Percentiles rank a stretch among this genome's conserved stretches.
phyloP scores from a whole-genome alignment of 2,797 vertebrate species.

The Falco peregrinus region DNA sequence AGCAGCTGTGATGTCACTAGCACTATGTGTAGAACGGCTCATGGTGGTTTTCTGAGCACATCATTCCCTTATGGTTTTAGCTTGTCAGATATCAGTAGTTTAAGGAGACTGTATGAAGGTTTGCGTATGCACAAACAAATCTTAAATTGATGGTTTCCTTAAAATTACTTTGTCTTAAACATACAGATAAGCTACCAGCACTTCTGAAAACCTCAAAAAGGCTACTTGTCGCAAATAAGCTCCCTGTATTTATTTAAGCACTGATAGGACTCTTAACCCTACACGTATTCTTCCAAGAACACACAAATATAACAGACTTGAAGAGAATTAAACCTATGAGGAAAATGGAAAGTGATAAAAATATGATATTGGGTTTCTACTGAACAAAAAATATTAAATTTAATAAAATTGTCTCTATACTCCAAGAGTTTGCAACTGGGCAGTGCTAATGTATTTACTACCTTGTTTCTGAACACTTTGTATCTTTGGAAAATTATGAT shows the following conservation, averaged over 20 bases:
- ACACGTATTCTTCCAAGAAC: constrained; percentile 9
- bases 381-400: not conserved
- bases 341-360: not conserved
- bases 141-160: constrained; percentile 17
- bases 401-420: not conserved
- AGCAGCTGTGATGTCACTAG: constrained; percentile 19
- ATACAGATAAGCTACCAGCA: constrained; percentile 25
- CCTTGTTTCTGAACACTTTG: constrained; percentile 22
- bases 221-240: not conserved
- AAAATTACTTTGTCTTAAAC: constrained; percentile 45
- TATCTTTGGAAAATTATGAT: not conserved
- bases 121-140: constrained; percentile 49
- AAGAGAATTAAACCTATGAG: not conserved
- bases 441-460: constrained; percentile 13
- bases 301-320: constrained; percentile 29
- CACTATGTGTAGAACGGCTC: not conserved
- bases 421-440: not conserved
- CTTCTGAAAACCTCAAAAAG: constrained; percentile 29
- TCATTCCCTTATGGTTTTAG: constrained; percentile 23
- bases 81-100: not conserved
- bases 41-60: not conserved
- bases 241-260: constrained; percentile 12
- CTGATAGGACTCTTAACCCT: not conserved
- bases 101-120: not conserved
- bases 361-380: not conserved